Evolutionary conservation across 2,797 vertebrate species (phyloP).

Genomic region (Falco peregrinus): DNA sequence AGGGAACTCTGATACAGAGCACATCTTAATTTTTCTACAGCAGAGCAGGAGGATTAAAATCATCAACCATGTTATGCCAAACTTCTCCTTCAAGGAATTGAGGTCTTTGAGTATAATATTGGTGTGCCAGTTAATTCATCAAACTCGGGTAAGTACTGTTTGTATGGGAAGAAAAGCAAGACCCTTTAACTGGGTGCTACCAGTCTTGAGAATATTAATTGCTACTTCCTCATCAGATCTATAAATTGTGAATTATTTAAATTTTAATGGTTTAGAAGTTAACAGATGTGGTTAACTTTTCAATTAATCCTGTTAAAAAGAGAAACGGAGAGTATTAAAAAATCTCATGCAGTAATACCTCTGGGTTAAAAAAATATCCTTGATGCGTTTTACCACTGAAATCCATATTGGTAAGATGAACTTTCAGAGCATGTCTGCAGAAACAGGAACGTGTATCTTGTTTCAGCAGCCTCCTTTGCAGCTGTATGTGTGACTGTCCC

Average conservation of each 20-base stretch:
- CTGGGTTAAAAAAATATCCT: neutral
- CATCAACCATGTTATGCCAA: conserved; percentile 64
- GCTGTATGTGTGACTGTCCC: neutral
- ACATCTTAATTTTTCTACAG: conserved; percentile 69
- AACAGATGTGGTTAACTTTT: neutral
- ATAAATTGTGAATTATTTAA: neutral
- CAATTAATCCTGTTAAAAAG: neutral
- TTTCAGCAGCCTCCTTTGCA: neutral
- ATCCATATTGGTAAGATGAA: neutral
- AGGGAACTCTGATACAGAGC: conserved; percentile 60
- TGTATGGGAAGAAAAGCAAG: neutral
- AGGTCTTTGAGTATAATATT: conserved; percentile 63
- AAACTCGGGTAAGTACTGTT: conserved; percentile 45
- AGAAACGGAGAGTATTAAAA: neutral
- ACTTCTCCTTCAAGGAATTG: conserved; percentile 65
- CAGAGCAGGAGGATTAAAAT: conserved; percentile 76
- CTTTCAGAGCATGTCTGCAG: neutral
- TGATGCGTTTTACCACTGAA: neutral
- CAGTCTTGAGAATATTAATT: neutral
- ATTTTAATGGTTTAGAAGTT: neutral
- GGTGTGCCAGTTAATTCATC: conserved; percentile 63
- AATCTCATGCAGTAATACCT: no score
- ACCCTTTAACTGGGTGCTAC: neutral
- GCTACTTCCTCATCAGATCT: neutral
- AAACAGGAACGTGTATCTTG: neutral